These are phyloP conservation scores for Marasmarcha lunaedactyla DNA, from an alignment of 2,888 invertebrate species.

Conservation along the genomic window DNA sequence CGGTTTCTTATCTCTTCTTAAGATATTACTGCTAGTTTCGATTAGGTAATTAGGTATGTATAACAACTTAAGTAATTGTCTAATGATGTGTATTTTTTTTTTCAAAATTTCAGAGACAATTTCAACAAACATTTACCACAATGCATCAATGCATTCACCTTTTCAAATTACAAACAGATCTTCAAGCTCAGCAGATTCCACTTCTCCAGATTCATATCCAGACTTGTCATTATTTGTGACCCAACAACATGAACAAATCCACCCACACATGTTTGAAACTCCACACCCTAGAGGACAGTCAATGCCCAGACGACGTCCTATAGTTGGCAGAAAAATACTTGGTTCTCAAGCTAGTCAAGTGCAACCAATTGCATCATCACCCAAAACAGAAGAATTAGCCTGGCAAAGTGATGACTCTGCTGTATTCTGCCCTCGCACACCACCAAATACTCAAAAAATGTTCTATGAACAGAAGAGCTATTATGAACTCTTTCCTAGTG, in stretches of 20 bases:
- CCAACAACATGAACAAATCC: background rate
- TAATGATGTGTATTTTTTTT: too few relatives aligned
- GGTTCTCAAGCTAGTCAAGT: constrained; percentile 14
- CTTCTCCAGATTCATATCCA: constrained; percentile 46
- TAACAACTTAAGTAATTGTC: too few relatives aligned
- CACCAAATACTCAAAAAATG: constrained; percentile 19
- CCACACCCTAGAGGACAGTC: background rate
- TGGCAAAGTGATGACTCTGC: constrained; percentile 12
- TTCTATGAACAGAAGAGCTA: constrained; percentile 14
- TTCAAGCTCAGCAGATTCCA: constrained; percentile 49
- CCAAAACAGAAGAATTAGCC: constrained; percentile 6
- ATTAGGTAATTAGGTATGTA: too few relatives aligned
- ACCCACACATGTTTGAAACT: background rate
- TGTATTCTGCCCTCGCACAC: constrained; percentile 16
- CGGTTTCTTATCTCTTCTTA: too few relatives aligned
- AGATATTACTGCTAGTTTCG: too few relatives aligned
- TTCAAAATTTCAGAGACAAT: constrained; percentile 25
- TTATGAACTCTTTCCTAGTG: constrained; percentile 43
- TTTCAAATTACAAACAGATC: constrained; percentile 31
- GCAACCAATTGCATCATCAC: constrained; percentile 10
- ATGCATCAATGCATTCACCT: constrained; percentile 18
- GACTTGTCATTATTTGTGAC: constrained; percentile 21
- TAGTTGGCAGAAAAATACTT: constrained; percentile 39
- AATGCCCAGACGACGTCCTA: constrained; percentile 29
- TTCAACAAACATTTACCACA: constrained; percentile 13